Conservation (phyloP, 2,797 vertebrate species). For the Gallinago stenura region DNA sequence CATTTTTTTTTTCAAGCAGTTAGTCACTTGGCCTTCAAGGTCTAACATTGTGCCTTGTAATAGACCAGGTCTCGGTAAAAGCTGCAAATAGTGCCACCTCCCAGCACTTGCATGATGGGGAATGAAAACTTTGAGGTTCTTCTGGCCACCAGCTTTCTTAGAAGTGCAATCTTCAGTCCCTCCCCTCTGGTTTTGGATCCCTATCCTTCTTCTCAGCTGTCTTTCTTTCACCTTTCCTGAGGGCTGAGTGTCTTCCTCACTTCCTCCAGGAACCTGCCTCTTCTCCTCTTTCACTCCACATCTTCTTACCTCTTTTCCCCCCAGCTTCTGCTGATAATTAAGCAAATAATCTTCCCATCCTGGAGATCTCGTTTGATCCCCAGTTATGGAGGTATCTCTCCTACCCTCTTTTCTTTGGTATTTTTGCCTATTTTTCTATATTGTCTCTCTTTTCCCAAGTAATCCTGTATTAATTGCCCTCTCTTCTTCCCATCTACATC, state of each 20-base stretch:
- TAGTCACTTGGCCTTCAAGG: background rate
- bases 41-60: conserved; percentile 8
- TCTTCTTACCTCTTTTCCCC: background rate
- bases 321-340: background rate
- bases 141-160: background rate
- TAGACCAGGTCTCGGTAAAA: background rate
- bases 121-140: background rate
- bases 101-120: background rate
- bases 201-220: background rate
- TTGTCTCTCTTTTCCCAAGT: background rate
- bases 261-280: background rate
- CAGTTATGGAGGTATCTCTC: background rate
- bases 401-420: background rate
- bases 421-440: background rate
- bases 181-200: background rate
- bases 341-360: background rate
- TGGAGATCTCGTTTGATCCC: background rate
- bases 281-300: background rate
- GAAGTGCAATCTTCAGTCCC: background rate
- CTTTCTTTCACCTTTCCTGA: background rate
- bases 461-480: background rate
- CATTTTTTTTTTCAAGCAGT: conserved; percentile 16
- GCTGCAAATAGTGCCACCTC: background rate
- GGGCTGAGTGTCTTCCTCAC: background rate
- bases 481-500: background rate